Evolutionary conservation across 2,113 vertebrate species (phyloP).

Genomic region (Rana temporaria): DNA sequence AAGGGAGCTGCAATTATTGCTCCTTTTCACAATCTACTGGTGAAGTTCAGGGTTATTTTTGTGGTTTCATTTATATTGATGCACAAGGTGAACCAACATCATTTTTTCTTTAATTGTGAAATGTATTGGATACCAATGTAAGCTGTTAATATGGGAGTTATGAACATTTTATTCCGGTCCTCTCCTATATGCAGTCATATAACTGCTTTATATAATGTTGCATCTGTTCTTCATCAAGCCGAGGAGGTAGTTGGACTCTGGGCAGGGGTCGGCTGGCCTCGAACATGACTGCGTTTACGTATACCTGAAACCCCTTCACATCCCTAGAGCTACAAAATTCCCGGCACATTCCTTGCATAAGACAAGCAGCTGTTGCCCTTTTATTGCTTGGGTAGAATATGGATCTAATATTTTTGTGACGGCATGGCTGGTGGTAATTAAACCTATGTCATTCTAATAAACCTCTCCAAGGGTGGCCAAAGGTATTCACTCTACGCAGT

Average conservation of each 20-base stretch:
- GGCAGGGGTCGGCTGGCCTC: not conserved
- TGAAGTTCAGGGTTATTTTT: not conserved
- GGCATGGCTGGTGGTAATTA: too few relatives aligned
- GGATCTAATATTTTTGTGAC: too few relatives aligned
- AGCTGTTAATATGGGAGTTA: not conserved
- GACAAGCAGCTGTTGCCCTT: not conserved
- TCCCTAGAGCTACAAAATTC: not conserved
- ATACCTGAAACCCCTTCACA: not conserved
- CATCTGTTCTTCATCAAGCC: conserved; percentile 45
- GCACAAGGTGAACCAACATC: too few relatives aligned
- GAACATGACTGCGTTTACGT: conserved; percentile 33
- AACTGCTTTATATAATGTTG: conserved; percentile 22
- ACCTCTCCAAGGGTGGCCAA: too few relatives aligned
- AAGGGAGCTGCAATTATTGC: too few relatives aligned
- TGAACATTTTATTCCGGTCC: conserved; percentile 18
- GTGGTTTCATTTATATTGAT: too few relatives aligned
- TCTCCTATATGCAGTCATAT: not conserved
- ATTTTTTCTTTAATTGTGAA: too few relatives aligned
- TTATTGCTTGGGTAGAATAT: too few relatives aligned
- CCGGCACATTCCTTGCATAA: not conserved
- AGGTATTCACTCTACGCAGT: too few relatives aligned
- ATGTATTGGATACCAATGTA: not conserved
- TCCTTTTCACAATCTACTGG: too few relatives aligned
- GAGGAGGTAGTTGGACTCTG: conserved; percentile 17
- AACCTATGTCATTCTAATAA: too few relatives aligned